Evolutionary conservation across 2,888 invertebrate genomes (phyloP).

Genomic region (Lycia hirtaria): DNA sequence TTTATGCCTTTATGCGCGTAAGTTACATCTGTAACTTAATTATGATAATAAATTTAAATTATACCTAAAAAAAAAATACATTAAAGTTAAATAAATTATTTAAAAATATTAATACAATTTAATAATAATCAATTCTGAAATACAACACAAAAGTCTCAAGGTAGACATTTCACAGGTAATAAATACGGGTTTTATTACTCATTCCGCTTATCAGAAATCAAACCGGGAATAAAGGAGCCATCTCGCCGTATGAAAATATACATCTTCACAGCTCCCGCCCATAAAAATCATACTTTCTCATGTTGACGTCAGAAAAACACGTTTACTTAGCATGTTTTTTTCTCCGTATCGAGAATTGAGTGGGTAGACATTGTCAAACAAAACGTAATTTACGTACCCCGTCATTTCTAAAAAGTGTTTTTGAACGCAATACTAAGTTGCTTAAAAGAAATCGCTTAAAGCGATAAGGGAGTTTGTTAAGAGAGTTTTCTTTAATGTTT

Average conservation of each 20-base stretch:
- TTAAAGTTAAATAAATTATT: too few species aligned
- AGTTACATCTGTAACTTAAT: too few species aligned
- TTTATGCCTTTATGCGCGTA: too few species aligned
- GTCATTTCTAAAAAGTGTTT: slow-evolving; percentile 51
- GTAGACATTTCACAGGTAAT: slow-evolving; percentile 1
- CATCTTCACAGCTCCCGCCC: slow-evolving; percentile 4
- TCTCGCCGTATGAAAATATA: slow-evolving; percentile 3
- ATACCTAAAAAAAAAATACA: too few species aligned
- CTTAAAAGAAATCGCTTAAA: slow-evolving; percentile 47
- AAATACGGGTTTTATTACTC: not conserved
- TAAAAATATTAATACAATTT: too few species aligned
- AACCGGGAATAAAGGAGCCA: not conserved
- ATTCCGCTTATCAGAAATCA: slow-evolving; percentile 19
- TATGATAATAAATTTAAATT: too few species aligned
- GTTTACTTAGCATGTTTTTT: slow-evolving; percentile 31
- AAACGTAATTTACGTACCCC: slow-evolving; percentile 55
- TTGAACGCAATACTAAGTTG: slow-evolving; percentile 46
- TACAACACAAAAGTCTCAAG: not conserved
- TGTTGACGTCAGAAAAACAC: slow-evolving; percentile 19
- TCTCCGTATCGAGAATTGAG: slow-evolving; percentile 38
- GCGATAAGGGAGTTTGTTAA: slow-evolving; percentile 42
- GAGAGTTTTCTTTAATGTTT: slow-evolving; percentile 40
- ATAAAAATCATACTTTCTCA: slow-evolving; percentile 21
- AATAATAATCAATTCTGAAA: too few species aligned
- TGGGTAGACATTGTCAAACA: slow-evolving; percentile 47